Conservation (phyloP, 2,113 vertebrate genomes). For the Caranx melampygus region DNA sequence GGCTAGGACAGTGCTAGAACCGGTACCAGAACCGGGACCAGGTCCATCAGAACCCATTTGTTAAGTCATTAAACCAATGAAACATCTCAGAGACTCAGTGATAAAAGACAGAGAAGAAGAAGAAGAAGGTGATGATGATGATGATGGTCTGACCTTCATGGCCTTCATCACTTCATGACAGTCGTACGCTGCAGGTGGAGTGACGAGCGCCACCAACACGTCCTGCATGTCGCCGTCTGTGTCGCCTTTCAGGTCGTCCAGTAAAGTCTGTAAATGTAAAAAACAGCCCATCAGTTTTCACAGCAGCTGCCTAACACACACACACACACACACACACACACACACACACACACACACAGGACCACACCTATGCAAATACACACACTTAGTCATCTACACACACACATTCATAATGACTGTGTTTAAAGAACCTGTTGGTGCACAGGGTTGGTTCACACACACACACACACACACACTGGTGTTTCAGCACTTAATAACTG, state of each 20-base stretch:
- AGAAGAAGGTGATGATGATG: not conserved
- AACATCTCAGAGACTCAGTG: not conserved
- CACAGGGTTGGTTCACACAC: too few relatives aligned
- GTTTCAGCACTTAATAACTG: not conserved
- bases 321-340: not conserved
- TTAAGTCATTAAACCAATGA: not conserved
- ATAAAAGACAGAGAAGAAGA: not conserved
- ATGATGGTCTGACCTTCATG: slow-evolving; percentile 77
- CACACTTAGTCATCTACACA: not conserved
- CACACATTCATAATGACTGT: too few relatives aligned
- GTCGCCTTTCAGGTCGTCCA: slow-evolving; percentile 85
- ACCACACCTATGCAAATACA: not conserved
- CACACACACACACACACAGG: not conserved
- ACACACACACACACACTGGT: too few relatives aligned
- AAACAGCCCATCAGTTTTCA: not conserved
- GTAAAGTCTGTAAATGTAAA: slow-evolving; percentile 71
- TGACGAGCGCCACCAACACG: slow-evolving; percentile 82
- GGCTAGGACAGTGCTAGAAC: too few relatives aligned
- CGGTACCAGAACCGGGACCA: too few relatives aligned
- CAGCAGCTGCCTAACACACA: not conserved
- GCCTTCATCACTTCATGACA: slow-evolving; percentile 83
- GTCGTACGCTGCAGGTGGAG: slow-evolving; percentile 81
- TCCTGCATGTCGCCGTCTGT: slow-evolving; percentile 80
- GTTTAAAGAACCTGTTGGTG: too few relatives aligned
- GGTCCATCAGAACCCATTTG: too few relatives aligned